Base-by-base conservation (phyloP, 1,140 invertebrate species). In the Gonioctena quinquepunctata region DNA sequence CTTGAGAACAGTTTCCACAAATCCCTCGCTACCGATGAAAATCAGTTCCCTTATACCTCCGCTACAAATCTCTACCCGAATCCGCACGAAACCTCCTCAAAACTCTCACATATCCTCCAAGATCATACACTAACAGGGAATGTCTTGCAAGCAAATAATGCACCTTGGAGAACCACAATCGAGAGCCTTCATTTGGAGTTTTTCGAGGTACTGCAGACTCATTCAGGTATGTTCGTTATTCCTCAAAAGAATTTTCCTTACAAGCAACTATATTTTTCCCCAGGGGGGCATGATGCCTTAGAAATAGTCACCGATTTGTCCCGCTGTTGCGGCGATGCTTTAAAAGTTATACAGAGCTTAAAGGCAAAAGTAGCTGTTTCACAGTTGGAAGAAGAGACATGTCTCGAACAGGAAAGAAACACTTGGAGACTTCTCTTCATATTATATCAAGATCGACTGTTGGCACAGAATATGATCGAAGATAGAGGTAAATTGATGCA, bases 371-470 rank as follows among this genome's bases (percentile, higher is more conserved):
- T 74, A 72, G 82, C 73, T 73, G 77, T 66, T 75, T 84, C 69
- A 83, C 80, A 83, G 83, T 69, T 84, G 83, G 69, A 84, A 82
- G 78, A 83, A 81, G 83, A 86, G 63, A 81, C 81, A 22, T 89
- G 91, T 87, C 78, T 95, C 2, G 89, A 91, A 66, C 90, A 92
- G 79, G 95, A 97, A 81, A 87, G 91, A 50, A 93, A 95, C 78
- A 95, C 92, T 4, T 97, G 95, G 95, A 87, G 93, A 72, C 84
- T 97, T 26, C 75, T 96, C 6, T 88, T 90, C 73, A 91, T 90
- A 69, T 82, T 97, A 2, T 95, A 93, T 82, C 88, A 91, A 75
- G 93, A 96, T 83, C 87, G 93, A 50, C 80, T 93, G 26, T 80
- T 83, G 62, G 84, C 83, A 6, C 70, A 74, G 70, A 73, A 71